These are phyloP conservation scores for Labeo rohita DNA, from an alignment of 2,113 vertebrate species.

Conservation along the genomic window DNA sequence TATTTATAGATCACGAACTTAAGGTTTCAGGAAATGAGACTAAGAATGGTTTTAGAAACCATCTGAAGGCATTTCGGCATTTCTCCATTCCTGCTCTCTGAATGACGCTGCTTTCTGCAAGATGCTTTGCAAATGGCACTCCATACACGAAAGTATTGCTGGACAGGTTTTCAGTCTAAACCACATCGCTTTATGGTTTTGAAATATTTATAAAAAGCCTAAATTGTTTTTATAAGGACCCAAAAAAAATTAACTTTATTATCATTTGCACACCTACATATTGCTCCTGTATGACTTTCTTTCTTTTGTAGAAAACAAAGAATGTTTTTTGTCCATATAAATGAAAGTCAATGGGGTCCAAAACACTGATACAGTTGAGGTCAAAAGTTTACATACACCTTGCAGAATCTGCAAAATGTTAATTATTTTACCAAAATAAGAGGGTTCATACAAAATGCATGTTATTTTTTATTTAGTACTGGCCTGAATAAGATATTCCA, in stretches of 20 bases:
- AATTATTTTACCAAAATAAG: too few relatives aligned
- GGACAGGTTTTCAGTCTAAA: slow-evolving; percentile 36
- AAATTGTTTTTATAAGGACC: background rate
- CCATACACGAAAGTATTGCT: slow-evolving; percentile 53
- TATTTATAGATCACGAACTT: background rate
- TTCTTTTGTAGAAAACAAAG: background rate
- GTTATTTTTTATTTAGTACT: too few relatives aligned
- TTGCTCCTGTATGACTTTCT: background rate
- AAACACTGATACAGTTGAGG: background rate
- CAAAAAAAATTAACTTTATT: background rate
- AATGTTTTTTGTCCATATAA: background rate
- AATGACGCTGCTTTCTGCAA: slow-evolving; percentile 24
- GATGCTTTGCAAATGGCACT: slow-evolving; percentile 61
- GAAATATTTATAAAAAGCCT: background rate
- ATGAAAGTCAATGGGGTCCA: background rate
- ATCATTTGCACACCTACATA: background rate
- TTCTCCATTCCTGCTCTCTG: slow-evolving; percentile 51
- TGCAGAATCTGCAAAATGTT: too few relatives aligned
- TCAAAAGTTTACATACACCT: too few relatives aligned
- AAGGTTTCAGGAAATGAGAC: slow-evolving; percentile 33
- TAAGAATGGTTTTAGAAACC: slow-evolving; percentile 21
- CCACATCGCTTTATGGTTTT: slow-evolving; percentile 2
- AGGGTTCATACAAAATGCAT: too few relatives aligned
- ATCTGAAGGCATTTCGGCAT: slow-evolving; percentile 12
- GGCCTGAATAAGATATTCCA: too few relatives aligned